phyloP scores from a whole-genome alignment of 2,797 vertebrate species.

The Phataginus tetradactyla region DNA sequence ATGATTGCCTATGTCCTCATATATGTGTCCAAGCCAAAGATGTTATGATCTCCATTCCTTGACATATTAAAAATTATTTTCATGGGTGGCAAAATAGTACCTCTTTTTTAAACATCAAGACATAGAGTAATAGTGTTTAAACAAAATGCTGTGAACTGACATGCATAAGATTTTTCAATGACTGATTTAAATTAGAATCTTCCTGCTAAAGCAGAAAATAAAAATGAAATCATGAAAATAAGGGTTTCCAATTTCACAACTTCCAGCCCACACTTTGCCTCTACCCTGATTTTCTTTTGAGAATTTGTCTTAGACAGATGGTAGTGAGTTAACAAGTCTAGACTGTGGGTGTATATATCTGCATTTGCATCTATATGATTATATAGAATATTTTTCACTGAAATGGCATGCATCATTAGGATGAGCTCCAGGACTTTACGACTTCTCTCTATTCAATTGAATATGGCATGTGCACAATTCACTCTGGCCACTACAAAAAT shows the following conservation, averaged over 20 bases:
- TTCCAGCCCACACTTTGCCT: conserved; percentile 62
- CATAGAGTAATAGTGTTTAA: conserved; percentile 42
- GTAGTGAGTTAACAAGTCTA: conserved; percentile 78
- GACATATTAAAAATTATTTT: not conserved
- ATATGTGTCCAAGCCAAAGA: not conserved
- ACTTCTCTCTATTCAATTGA: conserved; percentile 41
- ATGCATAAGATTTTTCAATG: conserved; percentile 39
- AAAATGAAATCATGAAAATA: conserved; percentile 68
- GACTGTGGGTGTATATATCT: conserved; percentile 75
- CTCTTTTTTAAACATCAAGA: conserved; percentile 6
- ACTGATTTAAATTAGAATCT: conserved; percentile 46
- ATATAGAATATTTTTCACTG: conserved; percentile 73
- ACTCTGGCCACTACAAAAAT: conserved; percentile 68
- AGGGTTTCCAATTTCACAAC: conserved; percentile 68
- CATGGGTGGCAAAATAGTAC: not conserved
- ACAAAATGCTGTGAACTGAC: conserved; percentile 12
- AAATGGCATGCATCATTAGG: conserved; percentile 68
- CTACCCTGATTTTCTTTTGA: conserved; percentile 59
- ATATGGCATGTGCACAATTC: conserved; percentile 51
- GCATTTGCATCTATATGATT: conserved; percentile 76
- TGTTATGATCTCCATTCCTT: not conserved
- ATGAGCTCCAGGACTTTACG: conserved; percentile 59
- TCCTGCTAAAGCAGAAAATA: conserved; percentile 59
- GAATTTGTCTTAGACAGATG: conserved; percentile 75
- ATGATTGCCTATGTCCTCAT: not conserved